Evolutionary conservation across 1,140 invertebrate genomes (phyloP), one percentile per base, ranked within the genome.

Genomic region (Antheraea mylitta): DNA sequence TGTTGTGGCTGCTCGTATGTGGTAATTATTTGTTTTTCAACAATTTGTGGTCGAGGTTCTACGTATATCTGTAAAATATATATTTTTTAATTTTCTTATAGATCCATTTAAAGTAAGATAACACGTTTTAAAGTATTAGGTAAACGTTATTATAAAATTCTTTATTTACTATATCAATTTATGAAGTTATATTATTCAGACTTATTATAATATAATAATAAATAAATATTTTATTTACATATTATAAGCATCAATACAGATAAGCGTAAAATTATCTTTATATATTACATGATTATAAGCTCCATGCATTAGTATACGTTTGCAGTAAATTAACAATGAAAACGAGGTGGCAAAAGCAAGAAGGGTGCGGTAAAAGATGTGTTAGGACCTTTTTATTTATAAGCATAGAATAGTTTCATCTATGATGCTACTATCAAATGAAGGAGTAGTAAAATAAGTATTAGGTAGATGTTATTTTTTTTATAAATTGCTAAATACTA

Each of bases 1-100:
- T 88, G 81, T 36, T 72, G 76, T 22, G 86, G 87, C 63, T 86
- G 86, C 18, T 76, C 77, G 69, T 83, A 80, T 11, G 73, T 80
- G 36, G 79, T 79, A 58, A 83, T 66, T 36, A 85, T 78, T 45
- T 82, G 74, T 63, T 88, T 86, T 63, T 88, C 78, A 18, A 84
- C 62, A 11, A 85, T 69, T 74, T 75, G 70, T 3, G 80, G 78
- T 70, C 75, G 68, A 30, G 75, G 78, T 42, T 82, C 73, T 16
- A 80, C 74, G 64, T 82, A 77, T 10, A 90, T 82, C 86, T 90
- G 72, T 67, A n/a, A n/a, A n/a, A n/a, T n/a, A n/a, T n/a, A n/a
- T n/a, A n/a, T n/a, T n/a, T n/a, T n/a, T n/a, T n/a, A 64, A 68
- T 37, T n/a, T n/a, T n/a, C n/a, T n/a, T n/a, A n/a, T n/a, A n/a